Conservation (phyloP, 2,113 vertebrate genomes). For the Ophiodon elongatus region DNA sequence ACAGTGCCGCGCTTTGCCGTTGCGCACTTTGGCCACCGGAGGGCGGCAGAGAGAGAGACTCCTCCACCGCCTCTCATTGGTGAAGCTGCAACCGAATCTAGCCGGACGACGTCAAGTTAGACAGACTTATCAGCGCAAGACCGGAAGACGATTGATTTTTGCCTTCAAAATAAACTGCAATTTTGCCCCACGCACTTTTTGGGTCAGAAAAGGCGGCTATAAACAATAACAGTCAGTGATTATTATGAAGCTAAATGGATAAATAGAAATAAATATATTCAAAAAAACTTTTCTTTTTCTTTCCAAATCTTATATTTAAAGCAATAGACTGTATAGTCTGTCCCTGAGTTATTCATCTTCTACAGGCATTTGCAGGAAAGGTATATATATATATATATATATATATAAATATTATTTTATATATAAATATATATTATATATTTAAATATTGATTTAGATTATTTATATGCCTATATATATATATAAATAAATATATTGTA, state of each 20-base stretch:
- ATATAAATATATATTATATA: too few species aligned
- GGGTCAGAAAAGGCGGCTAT: not conserved
- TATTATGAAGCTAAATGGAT: not conserved
- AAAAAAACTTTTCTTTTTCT: not conserved
- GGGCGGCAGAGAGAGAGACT: constrained; percentile 44
- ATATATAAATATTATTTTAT: too few species aligned
- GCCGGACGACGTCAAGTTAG: constrained; percentile 7
- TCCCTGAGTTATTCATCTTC: not conserved
- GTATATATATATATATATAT: too few species aligned
- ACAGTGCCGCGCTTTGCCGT: constrained; percentile 45
- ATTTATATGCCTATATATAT: too few species aligned
- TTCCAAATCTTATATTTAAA: not conserved
- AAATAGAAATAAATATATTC: not conserved
- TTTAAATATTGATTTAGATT: too few species aligned
- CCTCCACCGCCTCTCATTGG: not conserved
- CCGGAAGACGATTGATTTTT: not conserved
- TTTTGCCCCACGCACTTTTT: not conserved
- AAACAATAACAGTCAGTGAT: not conserved
- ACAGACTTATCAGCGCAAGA: fast-evolving
- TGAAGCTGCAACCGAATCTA: not conserved
- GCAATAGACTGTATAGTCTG: not conserved
- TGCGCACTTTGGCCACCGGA: constrained; percentile 36
- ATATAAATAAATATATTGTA: too few species aligned
- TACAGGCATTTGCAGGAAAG: too few species aligned
- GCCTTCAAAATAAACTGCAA: constrained; percentile 42